Conservation (phyloP, 2,888 invertebrate species). For the Scaptomyza flava region DNA sequence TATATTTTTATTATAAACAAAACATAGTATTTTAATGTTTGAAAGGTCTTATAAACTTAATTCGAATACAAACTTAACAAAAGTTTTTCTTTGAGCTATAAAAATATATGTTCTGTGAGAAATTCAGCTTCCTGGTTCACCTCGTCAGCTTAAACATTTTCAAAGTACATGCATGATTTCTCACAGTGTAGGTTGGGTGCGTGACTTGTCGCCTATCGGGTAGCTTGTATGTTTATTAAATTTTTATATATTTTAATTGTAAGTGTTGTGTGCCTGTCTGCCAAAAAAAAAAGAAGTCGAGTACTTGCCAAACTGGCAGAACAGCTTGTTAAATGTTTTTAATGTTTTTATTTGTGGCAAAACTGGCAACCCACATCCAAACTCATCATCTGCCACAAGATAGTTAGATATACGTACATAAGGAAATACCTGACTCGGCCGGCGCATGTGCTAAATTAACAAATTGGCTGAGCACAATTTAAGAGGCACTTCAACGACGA, state of each 20-base stretch:
- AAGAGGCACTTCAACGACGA: slow-evolving; percentile 48
- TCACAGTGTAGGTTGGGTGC: slow-evolving; percentile 42
- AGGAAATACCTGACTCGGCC: slow-evolving; percentile 13
- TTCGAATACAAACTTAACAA: no score
- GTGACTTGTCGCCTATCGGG: slow-evolving; percentile 44
- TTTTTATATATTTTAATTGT: slow-evolving; percentile 65
- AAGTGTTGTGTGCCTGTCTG: slow-evolving; percentile 36
- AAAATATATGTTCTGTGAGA: no score
- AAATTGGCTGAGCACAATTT: slow-evolving; percentile 51
- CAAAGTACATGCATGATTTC: neutral
- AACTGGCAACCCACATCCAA: slow-evolving; percentile 6
- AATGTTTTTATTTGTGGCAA: neutral
- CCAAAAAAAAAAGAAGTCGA: slow-evolving; percentile 36
- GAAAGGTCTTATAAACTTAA: no score
- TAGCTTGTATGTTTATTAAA: slow-evolving; percentile 51
- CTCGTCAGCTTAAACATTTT: no score
- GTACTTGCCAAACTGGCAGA: slow-evolving; percentile 66
- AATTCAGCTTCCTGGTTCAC: no score
- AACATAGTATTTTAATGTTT: no score
- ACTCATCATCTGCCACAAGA: slow-evolving; percentile 54
- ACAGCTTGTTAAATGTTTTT: slow-evolving; percentile 37
- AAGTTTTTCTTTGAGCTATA: no score
- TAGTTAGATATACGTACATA: slow-evolving; percentile 15
- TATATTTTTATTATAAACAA: no score
- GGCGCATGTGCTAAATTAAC: slow-evolving; percentile 40